Conservation (phyloP, 2,113 vertebrate species). For the Aspidoscelis tigris region DNA sequence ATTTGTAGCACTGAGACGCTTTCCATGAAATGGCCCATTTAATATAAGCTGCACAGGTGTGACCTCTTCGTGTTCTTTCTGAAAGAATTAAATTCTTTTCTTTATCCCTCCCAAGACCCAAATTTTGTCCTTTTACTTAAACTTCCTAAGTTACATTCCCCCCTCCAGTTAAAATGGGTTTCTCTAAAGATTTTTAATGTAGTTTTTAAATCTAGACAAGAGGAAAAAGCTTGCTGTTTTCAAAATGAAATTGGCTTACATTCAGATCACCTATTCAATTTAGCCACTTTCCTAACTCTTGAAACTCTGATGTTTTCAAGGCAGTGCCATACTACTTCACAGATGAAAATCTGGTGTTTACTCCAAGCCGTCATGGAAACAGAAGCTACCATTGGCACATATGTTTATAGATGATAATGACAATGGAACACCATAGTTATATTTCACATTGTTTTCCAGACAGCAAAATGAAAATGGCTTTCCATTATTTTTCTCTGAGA, state of each 20-base stretch:
- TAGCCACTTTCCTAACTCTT: neutral
- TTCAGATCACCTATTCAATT: constrained; percentile 30
- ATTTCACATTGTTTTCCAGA: too few relatives aligned
- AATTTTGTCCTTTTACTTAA: constrained; percentile 15
- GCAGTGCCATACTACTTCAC: neutral
- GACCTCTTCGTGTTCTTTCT: constrained; percentile 6
- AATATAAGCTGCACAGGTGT: neutral
- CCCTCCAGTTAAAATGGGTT: constrained; percentile 16
- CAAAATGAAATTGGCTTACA: constrained; percentile 31
- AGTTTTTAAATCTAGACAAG: neutral
- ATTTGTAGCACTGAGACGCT: neutral
- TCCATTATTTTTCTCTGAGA: too few relatives aligned
- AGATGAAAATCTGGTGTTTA: neutral
- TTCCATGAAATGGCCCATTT: neutral
- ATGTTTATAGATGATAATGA: neutral
- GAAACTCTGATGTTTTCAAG: neutral
- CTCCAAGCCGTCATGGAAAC: neutral
- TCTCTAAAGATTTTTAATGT: neutral
- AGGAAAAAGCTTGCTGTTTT: constrained; percentile 36
- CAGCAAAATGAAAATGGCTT: too few relatives aligned
- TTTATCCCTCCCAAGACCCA: constrained; percentile 12
- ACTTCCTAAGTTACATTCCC: neutral
- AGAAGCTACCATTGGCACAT: neutral
- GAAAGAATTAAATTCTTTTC: neutral
- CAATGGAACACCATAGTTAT: neutral